Evolutionary conservation across 1,140 invertebrate genomes (phyloP).

Genomic region (Lordiphosa mommai): DNA sequence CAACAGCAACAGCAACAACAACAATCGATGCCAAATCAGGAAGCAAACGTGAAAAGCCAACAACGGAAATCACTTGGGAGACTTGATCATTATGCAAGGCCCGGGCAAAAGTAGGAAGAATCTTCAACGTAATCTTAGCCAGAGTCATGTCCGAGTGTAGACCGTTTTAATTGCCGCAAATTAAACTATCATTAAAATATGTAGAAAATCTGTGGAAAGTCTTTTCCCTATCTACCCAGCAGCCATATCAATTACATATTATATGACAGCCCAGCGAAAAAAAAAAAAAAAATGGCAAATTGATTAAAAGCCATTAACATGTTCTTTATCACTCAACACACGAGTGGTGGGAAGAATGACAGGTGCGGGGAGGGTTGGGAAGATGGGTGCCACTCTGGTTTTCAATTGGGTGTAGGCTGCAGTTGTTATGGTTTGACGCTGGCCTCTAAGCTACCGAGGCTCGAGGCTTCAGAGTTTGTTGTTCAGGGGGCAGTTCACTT

Average conservation of each 20-base stretch:
- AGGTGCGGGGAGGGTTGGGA: background rate
- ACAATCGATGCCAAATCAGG: constrained; percentile 58
- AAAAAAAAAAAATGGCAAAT: constrained; percentile 50
- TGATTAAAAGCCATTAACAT: constrained; percentile 77
- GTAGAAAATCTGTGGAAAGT: constrained; percentile 40
- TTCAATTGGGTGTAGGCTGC: constrained; percentile 33
- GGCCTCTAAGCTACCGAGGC: constrained; percentile 19
- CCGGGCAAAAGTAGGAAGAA: constrained; percentile 25
- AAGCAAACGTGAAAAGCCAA: constrained; percentile 48
- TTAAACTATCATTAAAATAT: constrained; percentile 76
- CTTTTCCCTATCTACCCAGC: background rate
- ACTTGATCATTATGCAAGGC: constrained; percentile 66
- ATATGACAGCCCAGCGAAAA: constrained; percentile 38
- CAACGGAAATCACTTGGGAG: constrained; percentile 61
- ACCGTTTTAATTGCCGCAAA: constrained; percentile 73
- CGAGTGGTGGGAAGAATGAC: background rate
- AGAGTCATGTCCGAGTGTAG: constrained; percentile 29
- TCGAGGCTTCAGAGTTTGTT: constrained; percentile 5
- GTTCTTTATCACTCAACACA: constrained; percentile 76
- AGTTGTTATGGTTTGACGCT: background rate
- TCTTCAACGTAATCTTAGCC: constrained; percentile 43
- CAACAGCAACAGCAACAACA: constrained; percentile 28
- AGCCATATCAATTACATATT: constrained; percentile 56
- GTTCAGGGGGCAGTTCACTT: constrained; percentile 38
- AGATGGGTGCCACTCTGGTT: background rate